Evolutionary conservation across 1,140 invertebrate species (phyloP).

Genomic region (Lepidurus couesii): DNA sequence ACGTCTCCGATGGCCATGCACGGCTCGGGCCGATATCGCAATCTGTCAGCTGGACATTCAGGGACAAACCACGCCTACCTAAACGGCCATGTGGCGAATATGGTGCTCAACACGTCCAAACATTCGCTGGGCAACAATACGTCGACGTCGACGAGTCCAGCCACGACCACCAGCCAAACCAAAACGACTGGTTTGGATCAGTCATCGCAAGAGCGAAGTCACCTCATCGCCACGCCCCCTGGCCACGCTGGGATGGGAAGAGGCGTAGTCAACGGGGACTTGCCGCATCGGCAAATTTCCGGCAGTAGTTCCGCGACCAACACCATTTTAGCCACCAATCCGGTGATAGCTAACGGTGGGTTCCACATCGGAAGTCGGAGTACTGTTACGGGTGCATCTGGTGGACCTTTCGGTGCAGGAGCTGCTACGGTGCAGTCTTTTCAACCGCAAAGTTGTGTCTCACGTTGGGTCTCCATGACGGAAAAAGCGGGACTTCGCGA

Average conservation of each 20-base stretch:
- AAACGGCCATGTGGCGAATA: conserved; percentile 56
- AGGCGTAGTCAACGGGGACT: not conserved
- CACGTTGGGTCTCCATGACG: conserved; percentile 45
- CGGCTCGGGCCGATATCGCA: conserved; percentile 16
- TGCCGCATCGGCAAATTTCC: not conserved
- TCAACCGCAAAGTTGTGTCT: conserved; percentile 18
- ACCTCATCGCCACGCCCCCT: conserved; percentile 8
- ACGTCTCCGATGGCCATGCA: conserved; percentile 24
- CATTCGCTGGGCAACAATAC: conserved; percentile 53
- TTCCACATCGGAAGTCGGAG: conserved; percentile 49
- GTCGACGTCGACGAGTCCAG: conserved; percentile 25
- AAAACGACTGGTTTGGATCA: conserved; percentile 32
- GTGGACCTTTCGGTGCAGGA: conserved; percentile 40
- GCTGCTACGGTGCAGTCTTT: not conserved
- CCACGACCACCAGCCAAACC: conserved; percentile 25
- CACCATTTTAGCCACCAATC: not conserved
- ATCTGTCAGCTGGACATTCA: not conserved
- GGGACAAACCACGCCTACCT: conserved; percentile 45
- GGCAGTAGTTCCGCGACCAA: conserved; percentile 1
- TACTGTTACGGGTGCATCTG: conserved; percentile 44
- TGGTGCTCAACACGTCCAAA: conserved; percentile 60
- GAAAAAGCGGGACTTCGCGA: conserved; percentile 61
- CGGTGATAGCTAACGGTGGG: conserved; percentile 41
- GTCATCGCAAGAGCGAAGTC: conserved; percentile 23
- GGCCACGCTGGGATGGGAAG: not conserved